Percentiles rank a stretch among this genome's conserved stretches.
Conservation (phyloP, 1,140 invertebrate species). For the Lordiphosa stackelbergi region DNA sequence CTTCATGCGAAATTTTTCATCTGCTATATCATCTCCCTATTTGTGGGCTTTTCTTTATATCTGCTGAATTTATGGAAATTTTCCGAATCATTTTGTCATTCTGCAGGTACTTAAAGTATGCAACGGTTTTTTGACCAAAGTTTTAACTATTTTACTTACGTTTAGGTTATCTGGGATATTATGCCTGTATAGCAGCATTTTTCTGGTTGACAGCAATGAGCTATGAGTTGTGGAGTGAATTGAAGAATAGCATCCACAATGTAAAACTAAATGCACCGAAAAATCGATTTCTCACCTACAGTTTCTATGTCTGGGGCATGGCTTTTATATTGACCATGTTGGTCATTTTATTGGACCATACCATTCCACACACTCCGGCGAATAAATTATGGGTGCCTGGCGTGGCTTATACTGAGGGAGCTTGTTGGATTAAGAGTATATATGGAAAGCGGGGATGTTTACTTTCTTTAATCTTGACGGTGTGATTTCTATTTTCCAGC, state of each 20-base stretch:
- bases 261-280: too few relatives aligned
- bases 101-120: slow-evolving; percentile 5
- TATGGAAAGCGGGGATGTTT: too few relatives aligned
- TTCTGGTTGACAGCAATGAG: slow-evolving; percentile 88
- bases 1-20: slow-evolving; percentile 80
- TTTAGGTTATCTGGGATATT: slow-evolving; percentile 83
- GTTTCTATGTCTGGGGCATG: slow-evolving; percentile 84
- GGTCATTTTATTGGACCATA: slow-evolving; percentile 52
- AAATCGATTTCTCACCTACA: slow-evolving; percentile 80
- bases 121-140: background rate
- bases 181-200: slow-evolving; percentile 84
- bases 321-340: slow-evolving; percentile 77
- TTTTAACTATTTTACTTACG: background rate
- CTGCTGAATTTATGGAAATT: slow-evolving; percentile 73
- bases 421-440: slow-evolving; percentile 80
- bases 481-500: slow-evolving; percentile 9
- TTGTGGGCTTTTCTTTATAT: slow-evolving; percentile 79
- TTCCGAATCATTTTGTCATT: background rate
- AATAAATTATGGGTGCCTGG: slow-evolving; percentile 75
- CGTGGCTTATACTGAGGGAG: slow-evolving; percentile 77
- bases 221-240: slow-evolving; percentile 83
- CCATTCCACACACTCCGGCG: slow-evolving; percentile 44
- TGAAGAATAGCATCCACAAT: too few relatives aligned
- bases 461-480: too few relatives aligned
- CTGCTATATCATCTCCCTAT: slow-evolving; percentile 82